These are phyloP conservation scores for Dryocosmus kuriphilus DNA, from an alignment of 2,888 invertebrate species.

Conservation along the genomic window DNA sequence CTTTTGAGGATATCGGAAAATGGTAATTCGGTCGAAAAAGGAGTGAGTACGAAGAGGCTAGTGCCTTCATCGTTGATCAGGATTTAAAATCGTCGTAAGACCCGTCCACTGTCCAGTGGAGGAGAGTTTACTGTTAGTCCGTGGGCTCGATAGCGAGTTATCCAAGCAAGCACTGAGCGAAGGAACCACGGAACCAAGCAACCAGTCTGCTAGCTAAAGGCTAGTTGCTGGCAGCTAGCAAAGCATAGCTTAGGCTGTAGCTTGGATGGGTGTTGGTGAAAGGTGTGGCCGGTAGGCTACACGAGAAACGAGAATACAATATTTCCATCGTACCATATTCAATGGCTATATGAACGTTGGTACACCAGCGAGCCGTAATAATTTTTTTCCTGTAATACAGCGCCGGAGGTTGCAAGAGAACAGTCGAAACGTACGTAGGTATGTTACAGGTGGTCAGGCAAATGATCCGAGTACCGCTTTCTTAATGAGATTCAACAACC, in stretches of 20 bases:
- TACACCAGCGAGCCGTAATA: conserved; percentile 51
- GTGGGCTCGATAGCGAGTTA: conserved; percentile 3
- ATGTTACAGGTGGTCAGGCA: conserved; percentile 55
- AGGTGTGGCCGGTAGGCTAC: conserved; percentile 73
- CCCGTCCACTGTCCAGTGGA: neutral
- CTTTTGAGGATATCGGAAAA: too few relatives aligned
- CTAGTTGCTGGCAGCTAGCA: neutral
- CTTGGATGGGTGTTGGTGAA: conserved; percentile 72
- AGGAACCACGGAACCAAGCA: neutral
- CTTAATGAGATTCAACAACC: conserved; percentile 70
- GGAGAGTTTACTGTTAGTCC: conserved; percentile 5
- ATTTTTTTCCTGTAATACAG: conserved; percentile 55
- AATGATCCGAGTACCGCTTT: conserved; percentile 64
- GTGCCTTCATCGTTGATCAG: neutral
- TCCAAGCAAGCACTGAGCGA: neutral
- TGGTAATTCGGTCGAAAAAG: too few relatives aligned
- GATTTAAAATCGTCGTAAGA: neutral
- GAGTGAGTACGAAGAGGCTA: too few relatives aligned
- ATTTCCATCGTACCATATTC: conserved; percentile 62
- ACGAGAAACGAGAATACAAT: conserved; percentile 74
- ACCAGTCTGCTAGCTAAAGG: neutral
- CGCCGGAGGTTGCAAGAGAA: conserved; percentile 40
- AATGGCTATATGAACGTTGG: conserved; percentile 31
- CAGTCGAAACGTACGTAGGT: conserved; percentile 41
- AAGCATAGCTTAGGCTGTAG: neutral